Evolutionary conservation across 2,113 vertebrate genomes (phyloP).

Genomic region (Poecile atricapillus): DNA sequence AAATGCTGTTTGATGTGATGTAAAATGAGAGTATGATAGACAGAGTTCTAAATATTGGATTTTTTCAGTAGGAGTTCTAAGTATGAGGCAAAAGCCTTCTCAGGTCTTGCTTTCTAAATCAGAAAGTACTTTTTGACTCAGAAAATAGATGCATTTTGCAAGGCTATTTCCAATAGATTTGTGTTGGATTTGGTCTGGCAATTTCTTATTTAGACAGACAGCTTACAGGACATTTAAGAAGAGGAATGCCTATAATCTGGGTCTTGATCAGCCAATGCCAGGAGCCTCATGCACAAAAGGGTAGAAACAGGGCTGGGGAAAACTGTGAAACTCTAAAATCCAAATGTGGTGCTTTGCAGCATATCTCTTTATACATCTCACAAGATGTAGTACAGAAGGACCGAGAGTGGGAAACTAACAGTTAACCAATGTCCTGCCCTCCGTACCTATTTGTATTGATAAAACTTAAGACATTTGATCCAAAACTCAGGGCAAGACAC

Average conservation of each 20-base stretch:
- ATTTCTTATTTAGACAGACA: not conserved
- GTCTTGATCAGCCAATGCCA: not conserved
- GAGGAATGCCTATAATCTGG: not conserved
- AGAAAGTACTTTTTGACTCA: not conserved
- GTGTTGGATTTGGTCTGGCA: not conserved
- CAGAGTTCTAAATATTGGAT: not conserved
- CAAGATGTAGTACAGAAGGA: not conserved
- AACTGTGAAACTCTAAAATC: not conserved
- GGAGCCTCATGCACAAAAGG: not conserved
- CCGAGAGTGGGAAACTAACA: not conserved
- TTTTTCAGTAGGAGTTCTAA: not conserved
- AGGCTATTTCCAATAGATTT: not conserved
- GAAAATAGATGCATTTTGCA: not conserved
- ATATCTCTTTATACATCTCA: not conserved
- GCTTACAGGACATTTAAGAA: not conserved
- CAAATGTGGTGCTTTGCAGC: not conserved
- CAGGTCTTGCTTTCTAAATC: not conserved
- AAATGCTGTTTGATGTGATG: not conserved
- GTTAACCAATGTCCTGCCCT: not conserved
- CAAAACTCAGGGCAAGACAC: not conserved
- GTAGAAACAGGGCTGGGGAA: not conserved
- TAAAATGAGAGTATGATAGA: not conserved
- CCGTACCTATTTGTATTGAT: not conserved
- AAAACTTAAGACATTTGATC: not conserved
- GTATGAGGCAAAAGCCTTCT: not conserved